Evolutionary conservation across 2,888 invertebrate genomes (phyloP).

Genomic region (Synanthedon formicaeformis): DNA sequence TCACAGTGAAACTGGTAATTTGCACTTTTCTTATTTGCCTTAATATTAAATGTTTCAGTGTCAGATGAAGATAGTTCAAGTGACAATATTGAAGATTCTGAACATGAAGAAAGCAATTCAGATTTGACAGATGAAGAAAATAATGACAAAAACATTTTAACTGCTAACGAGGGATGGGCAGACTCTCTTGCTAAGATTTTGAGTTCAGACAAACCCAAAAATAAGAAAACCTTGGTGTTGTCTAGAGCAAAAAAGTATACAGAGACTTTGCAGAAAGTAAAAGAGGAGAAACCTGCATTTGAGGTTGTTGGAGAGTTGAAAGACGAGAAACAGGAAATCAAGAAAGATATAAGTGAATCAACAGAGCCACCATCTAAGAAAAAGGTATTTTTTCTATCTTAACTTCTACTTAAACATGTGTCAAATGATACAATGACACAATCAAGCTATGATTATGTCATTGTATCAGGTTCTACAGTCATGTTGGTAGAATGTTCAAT

Average conservation of each 20-base stretch:
- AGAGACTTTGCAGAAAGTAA: conserved; percentile 57
- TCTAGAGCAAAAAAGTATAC: conserved; percentile 83
- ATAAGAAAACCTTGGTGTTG: conserved; percentile 79
- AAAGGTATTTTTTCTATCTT: conserved; percentile 21
- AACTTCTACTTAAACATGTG: conserved; percentile 8
- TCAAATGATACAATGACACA: background rate
- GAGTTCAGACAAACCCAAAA: conserved; percentile 78
- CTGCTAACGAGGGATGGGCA: conserved; percentile 81
- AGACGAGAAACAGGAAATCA: conserved; percentile 51
- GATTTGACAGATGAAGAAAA: conserved; percentile 19
- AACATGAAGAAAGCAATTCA: conserved; percentile 26
- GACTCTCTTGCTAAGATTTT: conserved; percentile 86
- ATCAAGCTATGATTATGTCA: background rate
- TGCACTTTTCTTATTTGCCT: background rate
- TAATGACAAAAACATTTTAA: conserved; percentile 20
- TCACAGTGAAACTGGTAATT: background rate
- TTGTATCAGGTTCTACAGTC: no score
- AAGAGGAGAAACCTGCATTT: conserved; percentile 68
- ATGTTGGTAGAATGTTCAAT: background rate
- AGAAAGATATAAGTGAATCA: conserved; percentile 25
- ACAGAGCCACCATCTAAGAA: conserved; percentile 43
- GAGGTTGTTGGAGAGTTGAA: conserved; percentile 74
- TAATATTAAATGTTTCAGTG: conserved; percentile 15
- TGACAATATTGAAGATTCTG: conserved; percentile 32
- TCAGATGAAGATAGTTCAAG: conserved; percentile 40